Percentiles rank a stretch among this genome's conserved stretches.
These are phyloP conservation scores for Anthophora plumipes DNA, from an alignment of 2,888 invertebrate genomes.

Conservation along the genomic window DNA sequence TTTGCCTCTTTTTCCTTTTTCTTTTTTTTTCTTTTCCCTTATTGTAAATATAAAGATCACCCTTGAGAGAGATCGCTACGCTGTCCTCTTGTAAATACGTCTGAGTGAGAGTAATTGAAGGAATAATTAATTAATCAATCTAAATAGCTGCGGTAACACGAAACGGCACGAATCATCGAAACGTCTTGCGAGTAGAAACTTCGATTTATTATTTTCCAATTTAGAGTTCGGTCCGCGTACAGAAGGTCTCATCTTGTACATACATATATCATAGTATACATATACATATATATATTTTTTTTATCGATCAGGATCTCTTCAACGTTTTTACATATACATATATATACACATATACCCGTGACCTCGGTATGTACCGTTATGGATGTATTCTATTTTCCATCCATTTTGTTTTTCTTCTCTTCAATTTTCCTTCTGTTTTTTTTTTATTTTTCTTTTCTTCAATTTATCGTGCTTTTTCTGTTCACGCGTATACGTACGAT, in stretches of 20 bases:
- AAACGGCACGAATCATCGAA: slow-evolving; percentile 19
- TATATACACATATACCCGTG: slow-evolving; percentile 38
- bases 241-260: slow-evolving; percentile 61
- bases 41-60: slow-evolving; percentile 10
- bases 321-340: slow-evolving; percentile 53
- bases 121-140: neutral
- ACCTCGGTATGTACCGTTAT: slow-evolving; percentile 35
- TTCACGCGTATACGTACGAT: neutral
- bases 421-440: neutral
- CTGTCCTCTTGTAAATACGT: slow-evolving; percentile 40
- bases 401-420: neutral
- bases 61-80: neutral
- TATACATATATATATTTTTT: slow-evolving; percentile 69
- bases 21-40: no score
- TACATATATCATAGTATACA: slow-evolving; percentile 59
- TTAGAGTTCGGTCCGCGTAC: slow-evolving; percentile 41
- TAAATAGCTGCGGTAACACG: slow-evolving; percentile 1
- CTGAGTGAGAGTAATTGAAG: slow-evolving; percentile 2
- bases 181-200: slow-evolving; percentile 30
- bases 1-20: neutral
- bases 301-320: slow-evolving; percentile 71
- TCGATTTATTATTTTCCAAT: slow-evolving; percentile 43
- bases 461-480: neutral
- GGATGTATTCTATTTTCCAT: slow-evolving; percentile 9
- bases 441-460: neutral